Evolutionary conservation across 1,140 invertebrate genomes (phyloP).

Genomic region (Hyposmocoma kahamanoa): DNA sequence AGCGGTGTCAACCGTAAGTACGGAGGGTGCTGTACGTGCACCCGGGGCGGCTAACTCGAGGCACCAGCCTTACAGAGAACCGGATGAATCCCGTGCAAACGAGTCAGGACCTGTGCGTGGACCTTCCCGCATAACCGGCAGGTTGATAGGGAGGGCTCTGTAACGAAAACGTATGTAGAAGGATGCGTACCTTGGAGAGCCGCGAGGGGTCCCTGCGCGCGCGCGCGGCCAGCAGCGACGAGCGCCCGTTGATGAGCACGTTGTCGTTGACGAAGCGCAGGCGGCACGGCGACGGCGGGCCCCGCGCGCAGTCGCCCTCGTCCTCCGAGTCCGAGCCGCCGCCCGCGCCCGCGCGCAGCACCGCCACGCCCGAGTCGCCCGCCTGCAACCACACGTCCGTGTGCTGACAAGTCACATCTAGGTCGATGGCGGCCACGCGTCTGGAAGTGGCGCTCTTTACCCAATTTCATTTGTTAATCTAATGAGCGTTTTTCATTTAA

Average conservation of each 20-base stretch:
- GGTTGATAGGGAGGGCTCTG: no score
- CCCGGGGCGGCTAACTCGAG: background rate
- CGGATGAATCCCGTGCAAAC: no score
- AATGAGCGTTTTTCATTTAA: no score
- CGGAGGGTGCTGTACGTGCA: background rate
- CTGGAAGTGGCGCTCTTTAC: no score
- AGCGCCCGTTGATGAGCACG: conserved; percentile 87
- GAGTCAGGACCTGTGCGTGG: no score
- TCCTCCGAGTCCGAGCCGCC: conserved; percentile 61
- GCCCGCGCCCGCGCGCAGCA: conserved; percentile 65
- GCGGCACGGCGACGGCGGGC: conserved; percentile 85
- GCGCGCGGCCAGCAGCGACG: conserved; percentile 36
- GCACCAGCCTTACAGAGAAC: background rate
- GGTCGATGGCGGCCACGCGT: no score
- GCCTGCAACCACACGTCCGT: conserved; percentile 66
- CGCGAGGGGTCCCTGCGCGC: conserved; percentile 35
- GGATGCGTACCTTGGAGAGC: conserved; percentile 31
- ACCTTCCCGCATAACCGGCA: no score
- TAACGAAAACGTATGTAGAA: background rate
- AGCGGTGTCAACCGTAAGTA: no score
- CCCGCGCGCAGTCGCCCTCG: conserved; percentile 78
- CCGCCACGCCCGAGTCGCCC: conserved; percentile 81
- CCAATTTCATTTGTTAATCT: no score
- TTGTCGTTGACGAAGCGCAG: conserved; percentile 91
- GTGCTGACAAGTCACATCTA: background rate